phyloP scores from a whole-genome alignment of 2,797 vertebrate genomes.

The Hyperoplus lanceolatus region DNA sequence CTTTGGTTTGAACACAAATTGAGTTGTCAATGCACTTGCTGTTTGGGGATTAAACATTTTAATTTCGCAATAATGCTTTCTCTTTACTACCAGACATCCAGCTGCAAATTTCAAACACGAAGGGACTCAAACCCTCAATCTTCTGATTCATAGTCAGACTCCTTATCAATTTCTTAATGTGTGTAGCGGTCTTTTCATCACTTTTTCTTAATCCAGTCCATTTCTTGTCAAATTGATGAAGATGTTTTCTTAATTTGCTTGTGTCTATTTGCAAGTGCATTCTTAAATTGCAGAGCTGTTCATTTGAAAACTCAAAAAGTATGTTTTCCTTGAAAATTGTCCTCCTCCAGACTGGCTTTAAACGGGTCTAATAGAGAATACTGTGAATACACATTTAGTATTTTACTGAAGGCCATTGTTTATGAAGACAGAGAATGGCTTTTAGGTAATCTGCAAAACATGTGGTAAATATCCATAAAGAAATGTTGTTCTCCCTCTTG shows the following conservation, averaged over 20 bases:
- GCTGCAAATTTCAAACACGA: background rate
- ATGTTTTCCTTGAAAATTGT: conserved; percentile 5
- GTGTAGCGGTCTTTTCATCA: no score
- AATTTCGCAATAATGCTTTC: no score
- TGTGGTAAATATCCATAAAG: conserved; percentile 29
- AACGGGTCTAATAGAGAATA: background rate
- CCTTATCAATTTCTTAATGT: background rate
- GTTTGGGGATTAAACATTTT: no score
- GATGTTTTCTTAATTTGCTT: no score
- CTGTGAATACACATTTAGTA: conserved; percentile 1
- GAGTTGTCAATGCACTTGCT: no score
- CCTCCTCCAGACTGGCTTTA: background rate
- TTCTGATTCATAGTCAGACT: conserved; percentile 19
- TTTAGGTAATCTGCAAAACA: conserved; percentile 6
- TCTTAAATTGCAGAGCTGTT: no score
- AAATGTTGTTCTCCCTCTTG: background rate
- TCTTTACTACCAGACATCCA: no score
- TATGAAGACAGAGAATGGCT: background rate
- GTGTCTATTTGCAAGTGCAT: no score
- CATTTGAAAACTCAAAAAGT: background rate
- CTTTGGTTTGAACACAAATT: no score
- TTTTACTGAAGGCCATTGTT: conserved; percentile 31
- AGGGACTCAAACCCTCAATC: conserved; percentile 5
- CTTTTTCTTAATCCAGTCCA: no score
- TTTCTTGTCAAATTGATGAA: no score